phyloP scores from a whole-genome alignment of 2,888 invertebrate species.

The Congeria kusceri region DNA sequence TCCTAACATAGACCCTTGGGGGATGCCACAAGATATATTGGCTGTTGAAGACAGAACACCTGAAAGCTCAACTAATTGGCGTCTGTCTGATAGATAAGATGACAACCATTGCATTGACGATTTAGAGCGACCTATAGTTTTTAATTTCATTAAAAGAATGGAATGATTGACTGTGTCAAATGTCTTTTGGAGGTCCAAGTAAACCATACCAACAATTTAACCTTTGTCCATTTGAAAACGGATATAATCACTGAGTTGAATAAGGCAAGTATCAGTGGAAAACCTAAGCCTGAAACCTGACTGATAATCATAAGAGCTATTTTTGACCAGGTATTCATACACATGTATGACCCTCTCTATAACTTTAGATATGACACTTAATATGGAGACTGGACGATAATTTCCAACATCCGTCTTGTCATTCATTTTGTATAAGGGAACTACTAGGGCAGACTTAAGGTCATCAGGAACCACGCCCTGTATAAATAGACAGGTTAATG shows the following conservation, averaged over 20 bases:
- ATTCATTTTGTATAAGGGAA: conserved; percentile 32
- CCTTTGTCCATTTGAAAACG: conserved; percentile 17
- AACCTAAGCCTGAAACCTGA: neutral
- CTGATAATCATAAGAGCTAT: neutral
- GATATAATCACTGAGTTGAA: conserved; percentile 5
- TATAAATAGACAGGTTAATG: conserved; percentile 2
- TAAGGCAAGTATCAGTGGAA: conserved; percentile 15
- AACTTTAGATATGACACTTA: no score
- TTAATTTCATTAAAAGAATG: no score
- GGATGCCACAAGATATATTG: no score
- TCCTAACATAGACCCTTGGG: no score
- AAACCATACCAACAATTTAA: neutral
- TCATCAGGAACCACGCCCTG: conserved; percentile 21
- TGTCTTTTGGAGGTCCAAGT: neutral
- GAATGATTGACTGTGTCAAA: no score
- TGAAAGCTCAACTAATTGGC: no score
- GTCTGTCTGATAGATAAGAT: no score
- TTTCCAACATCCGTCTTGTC: conserved; percentile 7
- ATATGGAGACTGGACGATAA: conserved; percentile 7
- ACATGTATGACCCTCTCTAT: no score
- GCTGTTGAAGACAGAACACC: no score
- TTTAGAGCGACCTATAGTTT: no score
- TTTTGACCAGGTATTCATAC: conserved; percentile 1
- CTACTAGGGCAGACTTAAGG: conserved; percentile 19
- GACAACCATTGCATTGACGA: no score